These are phyloP conservation scores for Nothoprocta perdicaria DNA, from an alignment of 2,113 vertebrate species.

Conservation along the genomic window DNA sequence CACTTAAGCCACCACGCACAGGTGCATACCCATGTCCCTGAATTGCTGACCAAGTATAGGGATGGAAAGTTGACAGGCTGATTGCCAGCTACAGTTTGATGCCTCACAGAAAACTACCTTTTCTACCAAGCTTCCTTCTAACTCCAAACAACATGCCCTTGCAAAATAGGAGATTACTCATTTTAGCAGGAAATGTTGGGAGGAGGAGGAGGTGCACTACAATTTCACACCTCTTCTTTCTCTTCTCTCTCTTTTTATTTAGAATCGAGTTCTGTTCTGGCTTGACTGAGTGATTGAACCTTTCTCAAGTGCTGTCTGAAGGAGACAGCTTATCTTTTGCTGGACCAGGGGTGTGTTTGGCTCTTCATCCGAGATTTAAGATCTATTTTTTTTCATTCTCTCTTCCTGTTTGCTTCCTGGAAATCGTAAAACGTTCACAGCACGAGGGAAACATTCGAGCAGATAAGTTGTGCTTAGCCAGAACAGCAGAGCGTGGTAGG, in stretches of 20 bases:
- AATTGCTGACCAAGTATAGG: not conserved
- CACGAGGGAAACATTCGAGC: not conserved
- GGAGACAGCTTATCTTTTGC: constrained; percentile 40
- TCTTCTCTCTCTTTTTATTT: not conserved
- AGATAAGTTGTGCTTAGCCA: not conserved
- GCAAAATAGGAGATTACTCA: constrained; percentile 54
- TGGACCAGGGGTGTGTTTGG: constrained; percentile 14
- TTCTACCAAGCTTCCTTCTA: constrained; percentile 3
- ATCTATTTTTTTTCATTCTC: not conserved
- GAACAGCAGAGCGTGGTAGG: not conserved
- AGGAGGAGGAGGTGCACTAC: constrained; percentile 48
- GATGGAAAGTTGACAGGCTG: not conserved
- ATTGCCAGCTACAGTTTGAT: not conserved
- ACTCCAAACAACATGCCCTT: constrained; percentile 36
- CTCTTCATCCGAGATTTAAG: constrained; percentile 19
- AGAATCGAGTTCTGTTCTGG: constrained; percentile 50
- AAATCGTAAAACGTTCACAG: not conserved
- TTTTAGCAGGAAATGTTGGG: constrained; percentile 54
- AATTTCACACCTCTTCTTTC: constrained; percentile 58
- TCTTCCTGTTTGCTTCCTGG: constrained; percentile 31
- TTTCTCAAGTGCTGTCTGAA: constrained; percentile 42
- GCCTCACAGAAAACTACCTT: constrained; percentile 7
- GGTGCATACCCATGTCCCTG: not conserved
- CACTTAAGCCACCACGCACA: not conserved
- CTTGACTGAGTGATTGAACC: constrained; percentile 37